Evolutionary conservation across 2,888 invertebrate genomes (phyloP).

Genomic region (Sisyra terminalis): DNA sequence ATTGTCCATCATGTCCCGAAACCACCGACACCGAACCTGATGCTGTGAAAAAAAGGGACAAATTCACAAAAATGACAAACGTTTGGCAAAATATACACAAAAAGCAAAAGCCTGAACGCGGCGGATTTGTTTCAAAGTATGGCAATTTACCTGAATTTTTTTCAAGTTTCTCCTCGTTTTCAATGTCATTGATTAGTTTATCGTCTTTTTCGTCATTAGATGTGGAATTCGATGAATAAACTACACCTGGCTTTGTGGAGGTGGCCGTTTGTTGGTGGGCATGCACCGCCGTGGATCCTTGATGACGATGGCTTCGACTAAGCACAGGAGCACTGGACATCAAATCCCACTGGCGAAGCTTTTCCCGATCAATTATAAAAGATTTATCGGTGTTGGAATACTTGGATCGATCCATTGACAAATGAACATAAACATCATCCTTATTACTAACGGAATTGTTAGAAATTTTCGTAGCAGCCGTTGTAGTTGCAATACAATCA

Average conservation of each 20-base stretch:
- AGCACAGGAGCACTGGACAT: conserved; percentile 51
- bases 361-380: conserved; percentile 59
- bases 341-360: conserved; percentile 74
- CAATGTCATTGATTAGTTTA: conserved; percentile 1
- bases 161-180: conserved; percentile 5
- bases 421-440: conserved; percentile 34
- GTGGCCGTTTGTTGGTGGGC: too few relatives aligned
- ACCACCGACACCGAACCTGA: conserved; percentile 7
- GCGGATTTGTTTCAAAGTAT: not conserved
- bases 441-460: conserved; percentile 29
- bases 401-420: conserved; percentile 26
- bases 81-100: too few relatives aligned
- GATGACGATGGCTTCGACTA: not conserved
- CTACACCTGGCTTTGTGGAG: too few relatives aligned
- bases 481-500: conserved; percentile 41
- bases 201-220: not conserved
- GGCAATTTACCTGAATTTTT: not conserved
- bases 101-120: too few relatives aligned
- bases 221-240: too few relatives aligned
- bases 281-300: not conserved
- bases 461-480: conserved; percentile 18
- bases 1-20: conserved; percentile 4
- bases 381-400: conserved; percentile 16
- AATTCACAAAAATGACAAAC: too few relatives aligned
- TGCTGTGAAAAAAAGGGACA: conserved; percentile 1